Conservation (phyloP, 2,113 vertebrate species). For the Corvus cornix region DNA sequence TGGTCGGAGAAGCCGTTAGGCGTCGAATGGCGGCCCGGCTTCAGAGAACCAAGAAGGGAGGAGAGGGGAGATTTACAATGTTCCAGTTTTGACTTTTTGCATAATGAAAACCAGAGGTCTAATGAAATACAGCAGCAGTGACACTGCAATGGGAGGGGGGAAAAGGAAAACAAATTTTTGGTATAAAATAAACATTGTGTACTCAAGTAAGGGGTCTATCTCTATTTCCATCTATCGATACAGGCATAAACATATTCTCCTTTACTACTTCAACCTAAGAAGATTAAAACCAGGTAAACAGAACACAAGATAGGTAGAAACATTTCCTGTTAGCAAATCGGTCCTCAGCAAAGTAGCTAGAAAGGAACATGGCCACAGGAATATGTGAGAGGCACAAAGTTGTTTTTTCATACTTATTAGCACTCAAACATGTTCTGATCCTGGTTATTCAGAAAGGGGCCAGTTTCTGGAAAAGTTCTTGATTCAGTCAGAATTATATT, state of each 20-base stretch:
- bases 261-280: background rate
- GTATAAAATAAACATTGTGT: background rate
- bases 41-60: background rate
- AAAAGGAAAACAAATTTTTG: background rate
- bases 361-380: background rate
- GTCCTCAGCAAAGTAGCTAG: background rate
- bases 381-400: background rate
- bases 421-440: background rate
- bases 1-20: conserved; percentile 30
- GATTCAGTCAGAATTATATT: background rate
- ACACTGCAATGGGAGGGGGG: background rate
- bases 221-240: background rate
- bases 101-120: conserved; percentile 71
- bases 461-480: background rate
- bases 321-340: background rate
- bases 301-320: background rate
- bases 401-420: background rate
- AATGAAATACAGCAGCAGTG: conserved; percentile 64
- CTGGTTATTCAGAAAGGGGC: background rate
- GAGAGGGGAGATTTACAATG: conserved; percentile 58
- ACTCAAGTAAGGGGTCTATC: background rate
- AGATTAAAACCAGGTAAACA: background rate
- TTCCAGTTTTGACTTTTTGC: conserved; percentile 57
- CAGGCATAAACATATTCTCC: background rate
- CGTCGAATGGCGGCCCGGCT: background rate